Evolutionary conservation across 2,797 vertebrate species (phyloP).

Genomic region (Mormyrus proboscirostris): DNA sequence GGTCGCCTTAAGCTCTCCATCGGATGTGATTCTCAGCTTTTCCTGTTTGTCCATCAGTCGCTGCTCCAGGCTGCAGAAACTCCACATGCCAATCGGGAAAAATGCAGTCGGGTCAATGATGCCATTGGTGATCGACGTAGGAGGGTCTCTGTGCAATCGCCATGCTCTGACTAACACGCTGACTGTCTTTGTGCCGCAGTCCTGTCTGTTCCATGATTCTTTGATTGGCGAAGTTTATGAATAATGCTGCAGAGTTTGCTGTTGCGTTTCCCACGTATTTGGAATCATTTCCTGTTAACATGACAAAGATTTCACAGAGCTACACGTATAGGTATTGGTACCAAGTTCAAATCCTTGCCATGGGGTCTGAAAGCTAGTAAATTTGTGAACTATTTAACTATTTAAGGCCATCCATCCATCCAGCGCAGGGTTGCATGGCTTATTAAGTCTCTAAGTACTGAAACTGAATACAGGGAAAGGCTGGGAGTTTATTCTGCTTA

Average conservation of each 20-base stretch:
- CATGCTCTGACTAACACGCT: neutral
- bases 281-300: neutral
- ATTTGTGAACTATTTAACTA: neutral
- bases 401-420: neutral
- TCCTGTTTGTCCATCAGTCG: neutral
- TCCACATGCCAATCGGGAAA: neutral
- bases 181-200: neutral
- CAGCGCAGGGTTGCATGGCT: neutral
- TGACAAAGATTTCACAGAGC: neutral
- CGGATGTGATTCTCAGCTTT: neutral
- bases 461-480: neutral
- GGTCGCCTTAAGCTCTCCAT: neutral
- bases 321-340: neutral
- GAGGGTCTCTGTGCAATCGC: neutral
- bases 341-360: neutral
- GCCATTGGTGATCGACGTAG: neutral
- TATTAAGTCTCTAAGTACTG: neutral
- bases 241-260: neutral
- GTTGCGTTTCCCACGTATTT: neutral
- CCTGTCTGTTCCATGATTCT: conserved; percentile 11
- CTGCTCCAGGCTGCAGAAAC: neutral
- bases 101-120: neutral
- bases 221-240: neutral
- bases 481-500: neutral
- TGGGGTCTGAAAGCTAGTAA: neutral